Percentiles rank a stretch among this genome's conserved stretches.
Conservation (phyloP, 2,113 vertebrate genomes). For the Etheostoma cragini region DNA sequence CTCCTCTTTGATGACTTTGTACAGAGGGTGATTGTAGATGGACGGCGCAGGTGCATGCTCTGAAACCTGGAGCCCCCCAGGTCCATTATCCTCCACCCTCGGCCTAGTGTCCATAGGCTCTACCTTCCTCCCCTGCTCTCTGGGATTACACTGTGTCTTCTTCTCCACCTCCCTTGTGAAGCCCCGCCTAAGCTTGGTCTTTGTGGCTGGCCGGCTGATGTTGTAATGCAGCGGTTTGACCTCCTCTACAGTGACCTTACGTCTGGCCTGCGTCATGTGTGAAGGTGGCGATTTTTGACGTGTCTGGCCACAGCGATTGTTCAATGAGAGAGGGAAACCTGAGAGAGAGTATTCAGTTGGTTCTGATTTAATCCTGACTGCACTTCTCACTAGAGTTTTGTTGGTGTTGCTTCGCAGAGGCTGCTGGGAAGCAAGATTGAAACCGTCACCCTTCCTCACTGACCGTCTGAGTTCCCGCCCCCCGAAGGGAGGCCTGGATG, state of each 20-base stretch:
- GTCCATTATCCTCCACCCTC: constrained; percentile 33
- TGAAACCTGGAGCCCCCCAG: constrained; percentile 46
- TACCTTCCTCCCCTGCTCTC: constrained; percentile 54
- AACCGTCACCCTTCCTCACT: constrained; percentile 46
- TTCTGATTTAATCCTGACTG: constrained; percentile 77
- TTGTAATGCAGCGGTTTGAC: constrained; percentile 73
- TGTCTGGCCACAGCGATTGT: neutral
- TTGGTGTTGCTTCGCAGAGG: constrained; percentile 26
- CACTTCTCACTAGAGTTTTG: constrained; percentile 51
- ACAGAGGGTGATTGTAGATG: constrained; percentile 78
- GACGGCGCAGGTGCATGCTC: constrained; percentile 59
- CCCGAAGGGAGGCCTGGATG: constrained; percentile 32
- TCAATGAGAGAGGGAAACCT: constrained; percentile 42
- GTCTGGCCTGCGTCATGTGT: constrained; percentile 42
- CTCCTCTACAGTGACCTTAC: constrained; percentile 32
- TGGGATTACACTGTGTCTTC: constrained; percentile 38
- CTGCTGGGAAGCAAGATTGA: constrained; percentile 31
- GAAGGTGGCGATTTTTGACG: constrained; percentile 22
- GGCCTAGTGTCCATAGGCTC: constrained; percentile 17
- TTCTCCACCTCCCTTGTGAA: constrained; percentile 36
- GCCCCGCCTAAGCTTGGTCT: constrained; percentile 53
- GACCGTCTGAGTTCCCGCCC: constrained; percentile 71
- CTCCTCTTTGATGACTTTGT: constrained; percentile 85
- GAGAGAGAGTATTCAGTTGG: constrained; percentile 73
- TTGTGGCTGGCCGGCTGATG: constrained; percentile 65